Evolutionary conservation across 2,113 vertebrate species (phyloP).

Genomic region (Prolemur simus): DNA sequence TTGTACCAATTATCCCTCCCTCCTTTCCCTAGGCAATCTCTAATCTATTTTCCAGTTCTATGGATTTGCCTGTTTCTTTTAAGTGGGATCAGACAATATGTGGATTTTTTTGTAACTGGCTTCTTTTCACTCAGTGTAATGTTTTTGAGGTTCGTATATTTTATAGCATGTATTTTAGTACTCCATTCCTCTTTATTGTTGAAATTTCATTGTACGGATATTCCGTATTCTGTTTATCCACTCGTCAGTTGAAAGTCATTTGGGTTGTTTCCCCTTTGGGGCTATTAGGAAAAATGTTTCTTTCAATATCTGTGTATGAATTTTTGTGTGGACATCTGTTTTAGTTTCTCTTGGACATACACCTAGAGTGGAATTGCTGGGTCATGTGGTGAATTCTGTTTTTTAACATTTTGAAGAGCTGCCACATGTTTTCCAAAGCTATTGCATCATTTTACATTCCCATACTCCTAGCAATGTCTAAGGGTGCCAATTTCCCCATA

Average conservation of each 20-base stretch:
- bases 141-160: neutral
- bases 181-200: neutral
- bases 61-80: neutral
- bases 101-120: neutral
- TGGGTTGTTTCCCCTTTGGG: neutral
- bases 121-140: neutral
- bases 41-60: neutral
- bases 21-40: neutral
- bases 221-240: neutral
- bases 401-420: neutral
- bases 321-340: neutral
- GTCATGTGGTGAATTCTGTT: neutral
- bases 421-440: neutral
- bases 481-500: neutral
- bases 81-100: neutral
- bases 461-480: neutral
- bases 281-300: neutral
- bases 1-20: neutral
- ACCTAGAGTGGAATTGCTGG: neutral
- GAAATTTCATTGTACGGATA: neutral
- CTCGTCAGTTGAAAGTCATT: neutral
- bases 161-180: neutral
- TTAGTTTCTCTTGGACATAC: neutral
- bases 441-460: neutral
- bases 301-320: neutral